phyloP scores from a whole-genome alignment of 1,140 invertebrate species.

The Dendrolimus punctatus region DNA sequence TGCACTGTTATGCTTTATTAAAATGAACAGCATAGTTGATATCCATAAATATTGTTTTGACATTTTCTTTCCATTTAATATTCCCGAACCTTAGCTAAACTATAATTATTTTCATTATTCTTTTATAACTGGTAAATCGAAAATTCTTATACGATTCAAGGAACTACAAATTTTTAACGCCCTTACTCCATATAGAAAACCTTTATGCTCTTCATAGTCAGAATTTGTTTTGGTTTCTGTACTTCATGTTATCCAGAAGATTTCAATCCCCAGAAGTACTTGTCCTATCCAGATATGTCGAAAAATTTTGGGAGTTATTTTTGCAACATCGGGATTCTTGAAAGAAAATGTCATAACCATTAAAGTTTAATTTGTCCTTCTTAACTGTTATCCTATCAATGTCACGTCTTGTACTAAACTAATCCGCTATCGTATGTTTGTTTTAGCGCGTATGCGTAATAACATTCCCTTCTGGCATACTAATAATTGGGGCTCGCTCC shows the following conservation, averaged over 20 bases:
- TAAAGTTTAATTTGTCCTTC: constrained; percentile 5
- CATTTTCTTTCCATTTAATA: constrained; percentile 23
- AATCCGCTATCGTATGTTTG: constrained; percentile 66
- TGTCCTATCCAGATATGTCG: not conserved
- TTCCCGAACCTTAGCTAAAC: constrained; percentile 1
- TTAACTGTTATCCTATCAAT: constrained; percentile 12
- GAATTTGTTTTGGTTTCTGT: no score
- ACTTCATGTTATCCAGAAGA: no score
- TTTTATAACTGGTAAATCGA: no score
- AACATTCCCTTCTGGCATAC: constrained; percentile 72
- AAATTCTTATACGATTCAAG: no score
- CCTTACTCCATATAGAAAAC: no score
- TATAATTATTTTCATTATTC: not conserved
- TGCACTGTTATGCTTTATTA: constrained; percentile 26
- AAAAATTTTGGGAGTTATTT: not conserved
- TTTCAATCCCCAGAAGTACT: not conserved
- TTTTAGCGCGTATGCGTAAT: constrained; percentile 71
- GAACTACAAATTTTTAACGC: no score
- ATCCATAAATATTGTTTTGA: constrained; percentile 10
- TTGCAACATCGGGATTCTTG: not conserved
- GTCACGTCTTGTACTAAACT: constrained; percentile 29
- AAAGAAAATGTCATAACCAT: constrained; percentile 32
- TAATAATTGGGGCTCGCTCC: constrained; percentile 57
- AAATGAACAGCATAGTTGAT: constrained; percentile 2
- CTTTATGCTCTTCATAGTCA: no score